Conservation (phyloP, 2,797 vertebrate species). For the Philypnodon macrostomus region DNA sequence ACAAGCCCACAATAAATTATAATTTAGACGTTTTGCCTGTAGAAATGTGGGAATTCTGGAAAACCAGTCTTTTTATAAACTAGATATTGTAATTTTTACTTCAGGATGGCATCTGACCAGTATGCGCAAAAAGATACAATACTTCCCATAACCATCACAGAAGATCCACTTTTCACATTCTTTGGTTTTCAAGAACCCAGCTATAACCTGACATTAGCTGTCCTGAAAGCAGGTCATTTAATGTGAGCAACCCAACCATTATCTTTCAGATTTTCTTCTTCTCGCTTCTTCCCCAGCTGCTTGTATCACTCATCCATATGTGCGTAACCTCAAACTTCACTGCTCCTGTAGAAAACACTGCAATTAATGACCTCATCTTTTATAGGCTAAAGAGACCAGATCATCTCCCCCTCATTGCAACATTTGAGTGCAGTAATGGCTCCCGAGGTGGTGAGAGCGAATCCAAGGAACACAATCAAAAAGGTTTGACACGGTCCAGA, state of each 20-base stretch:
- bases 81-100: constrained; percentile 6
- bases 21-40: too few relatives aligned
- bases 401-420: constrained; percentile 52
- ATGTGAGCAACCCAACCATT: constrained; percentile 35
- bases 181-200: constrained; percentile 21
- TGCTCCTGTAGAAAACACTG: constrained; percentile 20
- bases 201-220: constrained; percentile 41
- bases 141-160: constrained; percentile 22
- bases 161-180: constrained; percentile 46
- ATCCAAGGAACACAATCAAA: constrained; percentile 56
- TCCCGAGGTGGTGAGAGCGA: constrained; percentile 40
- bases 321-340: constrained; percentile 15
- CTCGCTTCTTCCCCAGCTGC: constrained; percentile 13
- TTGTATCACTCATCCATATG: constrained; percentile 20
- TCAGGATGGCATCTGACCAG: constrained; percentile 12
- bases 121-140: constrained; percentile 19
- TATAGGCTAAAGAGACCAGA: constrained; percentile 31
- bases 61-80: too few relatives aligned
- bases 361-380: constrained; percentile 53
- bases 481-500: constrained; percentile 35
- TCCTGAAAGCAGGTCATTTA: constrained; percentile 33
- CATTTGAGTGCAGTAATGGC: constrained; percentile 46
- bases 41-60: too few relatives aligned
- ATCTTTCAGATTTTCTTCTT: too few relatives aligned
- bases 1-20: too few relatives aligned